Percentiles rank a stretch among this genome's conserved stretches.
phyloP scores from a whole-genome alignment of 1,140 invertebrate genomes.

The Polypedilum vanderplanki region DNA sequence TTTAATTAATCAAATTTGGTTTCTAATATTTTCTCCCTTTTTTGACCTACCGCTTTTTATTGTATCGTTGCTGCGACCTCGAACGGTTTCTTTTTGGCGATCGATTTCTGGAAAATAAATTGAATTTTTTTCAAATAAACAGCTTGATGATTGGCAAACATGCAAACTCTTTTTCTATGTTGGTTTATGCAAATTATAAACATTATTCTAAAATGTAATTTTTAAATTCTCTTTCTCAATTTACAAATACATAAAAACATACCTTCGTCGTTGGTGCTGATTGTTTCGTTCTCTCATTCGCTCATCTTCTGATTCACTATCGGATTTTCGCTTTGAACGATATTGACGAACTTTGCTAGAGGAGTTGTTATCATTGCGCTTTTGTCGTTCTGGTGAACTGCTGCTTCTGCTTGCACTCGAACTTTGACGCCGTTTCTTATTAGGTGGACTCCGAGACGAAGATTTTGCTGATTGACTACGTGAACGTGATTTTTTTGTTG shows the following conservation, averaged over 20 bases:
- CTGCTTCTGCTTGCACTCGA: not conserved
- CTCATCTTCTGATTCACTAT: slow-evolving; percentile 21
- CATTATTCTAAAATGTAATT: too few relatives aligned
- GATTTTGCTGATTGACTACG: not conserved
- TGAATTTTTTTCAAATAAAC: not conserved
- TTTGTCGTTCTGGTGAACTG: not conserved
- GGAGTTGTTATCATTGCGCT: not conserved
- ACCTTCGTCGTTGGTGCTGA: not conserved
- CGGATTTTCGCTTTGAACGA: not conserved
- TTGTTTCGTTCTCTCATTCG: not conserved
- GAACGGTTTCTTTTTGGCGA: not conserved
- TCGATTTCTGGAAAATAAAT: not conserved
- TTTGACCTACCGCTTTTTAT: not conserved
- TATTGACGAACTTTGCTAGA: not conserved
- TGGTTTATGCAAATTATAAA: not conserved
- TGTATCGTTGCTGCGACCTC: not conserved
- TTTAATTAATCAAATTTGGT: not conserved
- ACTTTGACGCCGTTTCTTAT: not conserved
- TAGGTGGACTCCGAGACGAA: not conserved
- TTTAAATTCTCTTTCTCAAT: too few relatives aligned
- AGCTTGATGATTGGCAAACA: not conserved
- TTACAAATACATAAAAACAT: too few relatives aligned
- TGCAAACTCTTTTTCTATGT: not conserved
- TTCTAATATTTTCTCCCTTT: not conserved
- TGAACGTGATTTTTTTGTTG: not conserved